Evolutionary conservation across 2,888 invertebrate genomes (phyloP).

Genomic region (Diloba caeruleocephala): DNA sequence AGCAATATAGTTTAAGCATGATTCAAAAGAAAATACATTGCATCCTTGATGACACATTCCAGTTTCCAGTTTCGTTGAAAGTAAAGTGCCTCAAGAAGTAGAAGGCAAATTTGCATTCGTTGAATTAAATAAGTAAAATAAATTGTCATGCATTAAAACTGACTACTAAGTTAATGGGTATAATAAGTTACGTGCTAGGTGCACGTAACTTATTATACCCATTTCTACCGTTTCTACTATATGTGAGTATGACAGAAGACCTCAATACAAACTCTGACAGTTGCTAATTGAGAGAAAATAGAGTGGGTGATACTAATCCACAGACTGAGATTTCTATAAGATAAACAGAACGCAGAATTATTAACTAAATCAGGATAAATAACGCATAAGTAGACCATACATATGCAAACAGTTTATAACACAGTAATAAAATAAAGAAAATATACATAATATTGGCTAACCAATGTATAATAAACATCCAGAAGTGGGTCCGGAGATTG

Average conservation of each 20-base stretch:
- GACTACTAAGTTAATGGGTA: slow-evolving; percentile 36
- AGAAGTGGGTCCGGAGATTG: slow-evolving; percentile 45
- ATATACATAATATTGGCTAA: slow-evolving; percentile 52
- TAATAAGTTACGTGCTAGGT: slow-evolving; percentile 46
- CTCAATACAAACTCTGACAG: slow-evolving; percentile 57
- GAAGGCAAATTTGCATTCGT: slow-evolving; percentile 22
- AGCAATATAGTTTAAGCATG: too few species aligned
- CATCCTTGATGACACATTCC: slow-evolving; percentile 30
- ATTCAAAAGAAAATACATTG: slow-evolving; percentile 35
- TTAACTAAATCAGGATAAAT: slow-evolving; percentile 35
- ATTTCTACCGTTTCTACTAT: slow-evolving; percentile 24
- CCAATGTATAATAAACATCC: slow-evolving; percentile 54
- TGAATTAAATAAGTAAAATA: slow-evolving; percentile 38
- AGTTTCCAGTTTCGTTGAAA: slow-evolving; percentile 25
- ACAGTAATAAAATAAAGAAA: slow-evolving; percentile 35
- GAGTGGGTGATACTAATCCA: slow-evolving; percentile 66
- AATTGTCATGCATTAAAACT: slow-evolving; percentile 37
- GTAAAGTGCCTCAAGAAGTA: slow-evolving; percentile 18
- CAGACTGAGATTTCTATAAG: slow-evolving; percentile 68
- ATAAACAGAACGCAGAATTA: slow-evolving; percentile 48
- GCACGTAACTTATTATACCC: too few species aligned
- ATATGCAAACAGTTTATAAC: slow-evolving; percentile 10
- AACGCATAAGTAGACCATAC: slow-evolving; percentile 7
- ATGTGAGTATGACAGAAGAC: slow-evolving; percentile 40
- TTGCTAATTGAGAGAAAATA: slow-evolving; percentile 63